A percentile compares a stretch with the other conserved stretches of the same genome.
These are phyloP conservation scores for Sebastes miniatus DNA, from an alignment of 2,797 vertebrate species.

Conservation along the genomic window DNA sequence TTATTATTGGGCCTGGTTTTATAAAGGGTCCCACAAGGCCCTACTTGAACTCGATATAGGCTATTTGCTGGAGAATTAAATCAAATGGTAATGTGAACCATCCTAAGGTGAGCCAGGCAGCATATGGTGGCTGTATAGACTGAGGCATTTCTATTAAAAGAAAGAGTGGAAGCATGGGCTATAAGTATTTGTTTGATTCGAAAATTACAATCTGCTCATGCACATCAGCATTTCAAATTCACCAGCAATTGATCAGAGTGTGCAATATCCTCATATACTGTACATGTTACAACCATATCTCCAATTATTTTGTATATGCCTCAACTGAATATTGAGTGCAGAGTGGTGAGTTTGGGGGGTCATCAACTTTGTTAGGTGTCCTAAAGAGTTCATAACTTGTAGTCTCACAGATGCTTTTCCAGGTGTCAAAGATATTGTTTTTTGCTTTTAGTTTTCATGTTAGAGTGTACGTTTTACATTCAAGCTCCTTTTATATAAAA, in stretches of 20 bases:
- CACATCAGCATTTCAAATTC: neutral
- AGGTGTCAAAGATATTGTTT: neutral
- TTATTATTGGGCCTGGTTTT: conserved; percentile 5
- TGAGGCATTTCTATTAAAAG: conserved; percentile 13
- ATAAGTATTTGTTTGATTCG: conserved; percentile 2
- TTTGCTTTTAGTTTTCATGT: conserved; percentile 6
- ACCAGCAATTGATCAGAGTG: neutral
- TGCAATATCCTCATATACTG: neutral
- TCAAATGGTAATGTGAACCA: conserved; percentile 39
- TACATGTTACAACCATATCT: neutral
- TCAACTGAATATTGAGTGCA: neutral
- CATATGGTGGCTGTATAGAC: conserved; percentile 1
- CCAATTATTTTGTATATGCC: neutral
- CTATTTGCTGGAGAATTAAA: conserved; percentile 45
- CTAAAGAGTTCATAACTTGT: conserved; percentile 4
- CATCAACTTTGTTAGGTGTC: neutral
- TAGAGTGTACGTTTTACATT: neutral
- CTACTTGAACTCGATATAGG: conserved; percentile 22
- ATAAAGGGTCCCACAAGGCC: conserved; percentile 29
- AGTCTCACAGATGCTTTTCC: neutral
- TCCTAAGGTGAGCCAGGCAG: conserved; percentile 3
- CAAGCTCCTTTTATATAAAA: neutral
- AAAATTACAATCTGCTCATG: conserved; percentile 12
- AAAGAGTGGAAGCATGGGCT: neutral
- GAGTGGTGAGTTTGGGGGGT: neutral